These are phyloP conservation scores for Drosophila tani DNA, from an alignment of 1,140 invertebrate species.

Conservation along the genomic window DNA sequence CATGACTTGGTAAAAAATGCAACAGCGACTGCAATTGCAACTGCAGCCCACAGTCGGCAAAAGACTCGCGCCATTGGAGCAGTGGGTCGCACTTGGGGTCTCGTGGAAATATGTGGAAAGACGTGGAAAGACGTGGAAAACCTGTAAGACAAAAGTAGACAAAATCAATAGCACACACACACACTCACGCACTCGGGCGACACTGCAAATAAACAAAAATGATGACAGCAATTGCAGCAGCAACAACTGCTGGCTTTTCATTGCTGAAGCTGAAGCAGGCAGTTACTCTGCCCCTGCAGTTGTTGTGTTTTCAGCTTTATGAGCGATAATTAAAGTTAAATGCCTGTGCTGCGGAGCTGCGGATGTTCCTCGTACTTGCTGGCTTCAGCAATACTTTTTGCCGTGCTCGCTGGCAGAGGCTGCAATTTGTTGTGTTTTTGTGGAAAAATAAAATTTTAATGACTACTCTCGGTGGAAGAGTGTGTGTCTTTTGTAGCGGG, in stretches of 20 bases:
- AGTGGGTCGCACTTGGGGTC: conserved; percentile 70
- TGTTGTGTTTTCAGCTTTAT: conserved; percentile 52
- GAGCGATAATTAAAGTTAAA: conserved; percentile 77
- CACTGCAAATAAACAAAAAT: conserved; percentile 35
- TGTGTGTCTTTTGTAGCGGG: background rate
- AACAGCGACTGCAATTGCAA: conserved; percentile 38
- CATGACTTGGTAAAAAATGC: conserved; percentile 69
- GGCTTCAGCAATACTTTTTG: conserved; percentile 16
- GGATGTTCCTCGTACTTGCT: conserved; percentile 33
- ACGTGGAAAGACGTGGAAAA: conserved; percentile 79
- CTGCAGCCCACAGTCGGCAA: conserved; percentile 43
- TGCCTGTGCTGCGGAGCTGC: conserved; percentile 41
- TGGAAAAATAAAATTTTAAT: conserved; percentile 48
- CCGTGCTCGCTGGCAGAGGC: background rate
- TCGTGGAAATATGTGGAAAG: conserved; percentile 73
- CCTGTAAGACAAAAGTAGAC: conserved; percentile 65
- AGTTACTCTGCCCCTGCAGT: conserved; percentile 28
- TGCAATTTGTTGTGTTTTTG: conserved; percentile 41
- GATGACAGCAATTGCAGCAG: conserved; percentile 40
- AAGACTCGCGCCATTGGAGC: conserved; percentile 69
- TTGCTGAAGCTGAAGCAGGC: conserved; percentile 30
- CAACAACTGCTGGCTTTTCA: conserved; percentile 28
- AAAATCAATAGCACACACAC: conserved; percentile 58
- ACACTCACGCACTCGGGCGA: conserved; percentile 15
- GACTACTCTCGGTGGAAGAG: conserved; percentile 2